Evolutionary conservation across 2,888 invertebrate genomes (phyloP).

Genomic region (Nymphalis urticae): DNA sequence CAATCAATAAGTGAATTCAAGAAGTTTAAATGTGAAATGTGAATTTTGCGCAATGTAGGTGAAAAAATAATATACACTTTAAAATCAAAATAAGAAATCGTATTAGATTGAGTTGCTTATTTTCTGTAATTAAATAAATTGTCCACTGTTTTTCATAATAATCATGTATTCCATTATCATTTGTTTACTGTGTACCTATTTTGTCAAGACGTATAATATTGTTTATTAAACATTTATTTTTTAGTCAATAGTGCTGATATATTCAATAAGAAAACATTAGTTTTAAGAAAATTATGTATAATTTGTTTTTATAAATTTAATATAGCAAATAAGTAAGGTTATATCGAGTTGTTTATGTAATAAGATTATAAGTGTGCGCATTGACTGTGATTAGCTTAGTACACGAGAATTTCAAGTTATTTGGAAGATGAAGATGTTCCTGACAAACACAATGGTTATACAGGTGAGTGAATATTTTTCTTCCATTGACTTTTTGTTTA

Average conservation of each 20-base stretch:
- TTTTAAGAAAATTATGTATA: not conserved
- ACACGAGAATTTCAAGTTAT: not conserved
- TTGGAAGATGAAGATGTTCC: conserved; percentile 1
- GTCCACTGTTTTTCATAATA: conserved; percentile 48
- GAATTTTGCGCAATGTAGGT: conserved; percentile 77
- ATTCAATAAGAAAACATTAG: not conserved
- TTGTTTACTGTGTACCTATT: conserved; percentile 44
- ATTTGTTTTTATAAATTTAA: not conserved
- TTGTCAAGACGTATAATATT: conserved; percentile 56
- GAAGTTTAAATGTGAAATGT: conserved; percentile 68
- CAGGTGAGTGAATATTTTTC: conserved; percentile 4
- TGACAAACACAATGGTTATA: not conserved
- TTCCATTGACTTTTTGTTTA: not conserved
- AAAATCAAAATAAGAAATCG: conserved; percentile 53
- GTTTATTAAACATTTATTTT: conserved; percentile 12
- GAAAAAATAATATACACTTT: conserved; percentile 47
- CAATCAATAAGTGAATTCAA: conserved; percentile 55
- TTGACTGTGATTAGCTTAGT: not conserved
- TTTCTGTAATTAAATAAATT: conserved; percentile 42
- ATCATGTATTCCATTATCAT: conserved; percentile 37
- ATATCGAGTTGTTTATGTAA: not conserved
- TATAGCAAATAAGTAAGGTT: not conserved
- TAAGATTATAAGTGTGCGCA: not conserved
- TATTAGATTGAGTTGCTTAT: conserved; percentile 45
- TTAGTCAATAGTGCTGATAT: conserved; percentile 3